Percentiles rank a stretch among this genome's conserved stretches.
phyloP scores from a whole-genome alignment of 1,140 invertebrate species.

The Diabrotica undecimpunctata region DNA sequence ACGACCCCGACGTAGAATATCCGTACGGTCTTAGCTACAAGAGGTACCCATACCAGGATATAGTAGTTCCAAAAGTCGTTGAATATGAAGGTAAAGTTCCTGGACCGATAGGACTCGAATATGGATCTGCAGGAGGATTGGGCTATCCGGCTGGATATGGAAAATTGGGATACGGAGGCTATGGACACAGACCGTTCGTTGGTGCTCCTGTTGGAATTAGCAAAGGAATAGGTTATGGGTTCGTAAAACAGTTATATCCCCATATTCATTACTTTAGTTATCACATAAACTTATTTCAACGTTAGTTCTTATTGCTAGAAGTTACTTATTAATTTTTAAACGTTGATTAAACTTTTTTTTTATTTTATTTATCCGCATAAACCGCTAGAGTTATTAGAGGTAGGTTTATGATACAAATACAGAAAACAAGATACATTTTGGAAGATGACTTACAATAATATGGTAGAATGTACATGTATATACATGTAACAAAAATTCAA shows the following conservation, averaged over 20 bases:
- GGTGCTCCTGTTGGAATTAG: conserved; percentile 25
- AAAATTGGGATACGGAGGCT: neutral
- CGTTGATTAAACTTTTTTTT: too few species aligned
- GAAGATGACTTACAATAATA: too few species aligned
- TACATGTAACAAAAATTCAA: too few species aligned
- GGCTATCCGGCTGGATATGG: neutral
- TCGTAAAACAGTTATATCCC: neutral
- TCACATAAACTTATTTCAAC: too few species aligned
- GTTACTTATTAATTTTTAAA: neutral
- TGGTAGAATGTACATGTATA: too few species aligned
- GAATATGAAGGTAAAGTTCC: conserved; percentile 24
- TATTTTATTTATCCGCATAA: too few species aligned
- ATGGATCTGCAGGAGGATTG: neutral
- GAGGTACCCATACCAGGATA: conserved; percentile 42
- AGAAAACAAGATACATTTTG: too few species aligned
- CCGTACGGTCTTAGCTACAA: conserved; percentile 35
- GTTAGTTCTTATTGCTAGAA: too few species aligned
- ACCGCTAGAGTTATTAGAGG: too few species aligned
- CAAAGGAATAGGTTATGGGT: conserved; percentile 26
- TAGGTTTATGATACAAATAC: too few species aligned
- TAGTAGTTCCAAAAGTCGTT: conserved; percentile 43
- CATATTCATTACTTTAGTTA: neutral
- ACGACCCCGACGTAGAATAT: conserved; percentile 8
- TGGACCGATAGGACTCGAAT: conserved; percentile 29
- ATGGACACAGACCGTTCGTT: conserved; percentile 10